These are phyloP conservation scores for Anoura caudifer DNA, from an alignment of 2,113 vertebrate genomes.

Conservation along the genomic window DNA sequence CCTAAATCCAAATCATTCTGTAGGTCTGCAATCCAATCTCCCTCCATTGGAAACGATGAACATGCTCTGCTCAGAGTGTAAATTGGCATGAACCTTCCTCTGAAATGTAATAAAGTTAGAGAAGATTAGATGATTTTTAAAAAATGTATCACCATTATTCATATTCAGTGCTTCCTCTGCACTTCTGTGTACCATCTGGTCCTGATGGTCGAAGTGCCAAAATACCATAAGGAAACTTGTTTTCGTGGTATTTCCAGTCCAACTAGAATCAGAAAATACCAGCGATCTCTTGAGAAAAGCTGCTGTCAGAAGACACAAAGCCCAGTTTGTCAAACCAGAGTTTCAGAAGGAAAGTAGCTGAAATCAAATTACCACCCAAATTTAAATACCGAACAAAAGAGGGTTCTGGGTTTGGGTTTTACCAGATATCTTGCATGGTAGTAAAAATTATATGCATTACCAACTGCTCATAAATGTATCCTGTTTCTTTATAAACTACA, in stretches of 20 bases:
- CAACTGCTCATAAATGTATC: background rate
- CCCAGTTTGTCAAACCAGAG: conserved; percentile 59
- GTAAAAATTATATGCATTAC: background rate
- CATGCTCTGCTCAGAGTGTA: conserved; percentile 22
- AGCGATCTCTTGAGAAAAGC: conserved; percentile 73
- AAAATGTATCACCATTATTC: conserved; percentile 72
- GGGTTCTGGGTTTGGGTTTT: background rate
- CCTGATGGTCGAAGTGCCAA: conserved; percentile 72
- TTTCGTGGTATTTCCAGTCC: conserved; percentile 76
- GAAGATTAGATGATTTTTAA: conserved; percentile 65
- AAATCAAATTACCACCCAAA: conserved; percentile 42
- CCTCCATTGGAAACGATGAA: background rate
- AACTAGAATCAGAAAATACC: conserved; percentile 77
- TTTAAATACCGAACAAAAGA: conserved; percentile 44
- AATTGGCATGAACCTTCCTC: conserved; percentile 59
- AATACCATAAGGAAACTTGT: conserved; percentile 79
- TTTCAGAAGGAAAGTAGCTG: conserved; percentile 50
- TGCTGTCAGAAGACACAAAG: conserved; percentile 66
- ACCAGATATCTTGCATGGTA: background rate
- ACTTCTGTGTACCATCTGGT: conserved; percentile 77
- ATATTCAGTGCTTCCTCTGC: conserved; percentile 73
- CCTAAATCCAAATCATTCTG: background rate
- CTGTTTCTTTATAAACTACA: background rate
- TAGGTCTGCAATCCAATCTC: background rate
- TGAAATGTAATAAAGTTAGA: conserved; percentile 68